These are phyloP conservation scores for Athene noctua DNA, from an alignment of 2,113 vertebrate genomes.

Conservation along the genomic window DNA sequence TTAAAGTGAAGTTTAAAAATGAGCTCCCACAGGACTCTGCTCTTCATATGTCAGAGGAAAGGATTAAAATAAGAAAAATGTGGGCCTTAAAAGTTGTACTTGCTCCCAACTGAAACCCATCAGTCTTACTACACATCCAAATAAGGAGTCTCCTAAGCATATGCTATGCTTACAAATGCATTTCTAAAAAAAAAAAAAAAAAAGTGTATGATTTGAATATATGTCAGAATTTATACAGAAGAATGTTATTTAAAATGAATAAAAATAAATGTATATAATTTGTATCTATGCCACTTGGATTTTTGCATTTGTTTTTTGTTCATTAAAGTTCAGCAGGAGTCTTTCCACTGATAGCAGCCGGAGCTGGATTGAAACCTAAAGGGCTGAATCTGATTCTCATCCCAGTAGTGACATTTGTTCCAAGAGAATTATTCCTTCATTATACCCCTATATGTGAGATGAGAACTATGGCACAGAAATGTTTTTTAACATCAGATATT, in stretches of 20 bases:
- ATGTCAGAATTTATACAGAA: conserved; percentile 83
- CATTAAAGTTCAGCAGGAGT: neutral
- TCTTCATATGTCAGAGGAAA: conserved; percentile 33
- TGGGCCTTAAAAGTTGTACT: conserved; percentile 65
- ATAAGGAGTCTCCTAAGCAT: conserved; percentile 46
- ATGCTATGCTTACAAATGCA: conserved; percentile 70
- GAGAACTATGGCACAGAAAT: neutral
- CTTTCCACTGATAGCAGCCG: neutral
- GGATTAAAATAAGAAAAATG: conserved; percentile 58
- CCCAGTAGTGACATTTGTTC: conserved; percentile 12
- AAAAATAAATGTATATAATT: conserved; percentile 86
- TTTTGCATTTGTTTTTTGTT: conserved; percentile 60
- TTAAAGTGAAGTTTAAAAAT: conserved; percentile 30
- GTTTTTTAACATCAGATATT: conserved; percentile 1
- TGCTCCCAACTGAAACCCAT: conserved; percentile 60
- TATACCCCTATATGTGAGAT: neutral
- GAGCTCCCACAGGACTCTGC: conserved; percentile 49
- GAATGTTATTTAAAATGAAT: conserved; percentile 84
- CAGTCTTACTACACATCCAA: conserved; percentile 58
- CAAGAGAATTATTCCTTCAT: conserved; percentile 25
- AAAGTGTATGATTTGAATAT: conserved; percentile 80
- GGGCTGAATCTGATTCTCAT: neutral
- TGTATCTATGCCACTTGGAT: conserved; percentile 72
- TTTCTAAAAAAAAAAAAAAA: conserved; percentile 72
- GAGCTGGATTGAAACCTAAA: neutral